Percentiles rank a stretch among this genome's conserved stretches.
These are phyloP conservation scores for Myotis lucifugus DNA, from an alignment of 2,113 vertebrate species.

Conservation along the genomic window DNA sequence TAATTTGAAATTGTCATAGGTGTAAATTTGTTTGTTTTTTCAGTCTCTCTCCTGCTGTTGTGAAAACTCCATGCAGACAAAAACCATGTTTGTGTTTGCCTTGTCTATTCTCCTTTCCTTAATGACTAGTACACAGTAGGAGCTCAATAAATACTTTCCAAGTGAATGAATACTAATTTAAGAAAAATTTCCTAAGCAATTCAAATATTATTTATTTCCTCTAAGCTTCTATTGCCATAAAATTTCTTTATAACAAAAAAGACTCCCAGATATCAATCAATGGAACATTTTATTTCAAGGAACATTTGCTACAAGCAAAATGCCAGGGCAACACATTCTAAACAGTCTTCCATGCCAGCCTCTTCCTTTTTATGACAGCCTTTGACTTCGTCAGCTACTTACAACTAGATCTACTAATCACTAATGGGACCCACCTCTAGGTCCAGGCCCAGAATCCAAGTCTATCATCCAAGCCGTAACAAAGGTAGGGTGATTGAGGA, in stretches of 20 bases:
- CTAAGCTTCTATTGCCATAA: slow-evolving; percentile 7
- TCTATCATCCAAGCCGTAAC: background rate
- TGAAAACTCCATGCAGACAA: background rate
- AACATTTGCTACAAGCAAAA: slow-evolving; percentile 41
- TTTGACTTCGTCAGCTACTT: background rate
- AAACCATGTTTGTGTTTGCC: background rate
- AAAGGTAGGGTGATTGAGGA: background rate
- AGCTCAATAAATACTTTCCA: slow-evolving; percentile 33
- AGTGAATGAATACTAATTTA: slow-evolving; percentile 31
- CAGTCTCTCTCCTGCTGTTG: background rate
- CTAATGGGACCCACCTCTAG: background rate
- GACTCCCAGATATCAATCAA: background rate
- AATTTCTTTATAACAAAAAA: slow-evolving; percentile 38
- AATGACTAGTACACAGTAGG: slow-evolving; percentile 5
- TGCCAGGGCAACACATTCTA: background rate
- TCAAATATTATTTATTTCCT: slow-evolving; percentile 37
- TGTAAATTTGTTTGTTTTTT: background rate
- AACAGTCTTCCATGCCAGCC: background rate
- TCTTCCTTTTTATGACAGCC: slow-evolving; percentile 14
- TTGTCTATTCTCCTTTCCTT: background rate
- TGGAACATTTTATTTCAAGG: slow-evolving; percentile 27
- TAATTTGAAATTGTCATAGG: slow-evolving; percentile 26
- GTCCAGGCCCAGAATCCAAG: background rate
- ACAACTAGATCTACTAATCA: background rate
- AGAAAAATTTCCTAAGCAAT: slow-evolving; percentile 16